Evolutionary conservation across 2,797 vertebrate species (phyloP).

Genomic region (Lateolabrax maculatus): DNA sequence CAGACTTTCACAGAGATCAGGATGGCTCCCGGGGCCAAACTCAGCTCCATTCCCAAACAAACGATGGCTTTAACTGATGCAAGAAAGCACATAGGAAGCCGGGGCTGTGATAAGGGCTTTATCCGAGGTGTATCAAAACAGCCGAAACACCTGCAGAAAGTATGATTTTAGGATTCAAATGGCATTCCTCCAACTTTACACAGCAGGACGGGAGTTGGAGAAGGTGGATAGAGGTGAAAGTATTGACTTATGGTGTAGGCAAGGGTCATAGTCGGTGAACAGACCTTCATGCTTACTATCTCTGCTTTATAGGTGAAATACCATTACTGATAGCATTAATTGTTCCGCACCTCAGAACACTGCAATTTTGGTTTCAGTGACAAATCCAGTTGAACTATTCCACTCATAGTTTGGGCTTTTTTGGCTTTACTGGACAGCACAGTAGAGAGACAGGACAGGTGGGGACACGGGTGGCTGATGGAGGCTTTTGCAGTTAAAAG

Average conservation of each 20-base stretch:
- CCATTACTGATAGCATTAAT: neutral
- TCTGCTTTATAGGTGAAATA: neutral
- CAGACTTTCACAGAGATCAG: conserved; percentile 49
- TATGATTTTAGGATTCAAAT: conserved; percentile 11
- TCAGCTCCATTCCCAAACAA: conserved; percentile 41
- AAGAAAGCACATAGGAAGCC: conserved; percentile 35
- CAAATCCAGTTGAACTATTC: no score
- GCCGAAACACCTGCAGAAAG: conserved; percentile 57
- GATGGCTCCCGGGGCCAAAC: conserved; percentile 29
- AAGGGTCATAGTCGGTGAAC: conserved; percentile 1
- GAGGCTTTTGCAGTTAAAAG: neutral
- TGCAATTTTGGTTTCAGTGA: neutral
- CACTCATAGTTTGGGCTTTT: neutral
- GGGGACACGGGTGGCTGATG: neutral
- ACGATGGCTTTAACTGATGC: conserved; percentile 43
- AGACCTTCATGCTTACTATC: neutral
- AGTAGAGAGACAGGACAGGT: no score
- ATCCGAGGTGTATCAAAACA: conserved; percentile 60
- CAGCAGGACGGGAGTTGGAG: neutral
- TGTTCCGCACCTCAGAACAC: neutral
- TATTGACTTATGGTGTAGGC: neutral
- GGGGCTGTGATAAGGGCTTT: conserved; percentile 43
- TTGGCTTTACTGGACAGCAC: no score
- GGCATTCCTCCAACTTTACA: neutral
- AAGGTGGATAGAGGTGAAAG: neutral